A percentile compares a stretch with the other conserved stretches of the same genome.
Evolutionary conservation across 2,888 invertebrate genomes (phyloP).

Genomic region (Sphecodes monilicornis): DNA sequence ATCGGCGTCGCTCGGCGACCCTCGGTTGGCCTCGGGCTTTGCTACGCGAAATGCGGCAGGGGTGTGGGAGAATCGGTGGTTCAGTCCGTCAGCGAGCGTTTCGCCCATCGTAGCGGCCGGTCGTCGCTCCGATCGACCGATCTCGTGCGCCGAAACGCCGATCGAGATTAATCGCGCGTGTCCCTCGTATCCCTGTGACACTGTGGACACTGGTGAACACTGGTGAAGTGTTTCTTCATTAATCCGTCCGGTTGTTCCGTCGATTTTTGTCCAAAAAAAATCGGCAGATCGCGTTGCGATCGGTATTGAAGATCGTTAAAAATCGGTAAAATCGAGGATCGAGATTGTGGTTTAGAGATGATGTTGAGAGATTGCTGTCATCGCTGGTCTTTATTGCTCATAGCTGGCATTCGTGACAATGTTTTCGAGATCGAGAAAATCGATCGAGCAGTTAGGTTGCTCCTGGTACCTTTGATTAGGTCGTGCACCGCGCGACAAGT

Average conservation of each 20-base stretch:
- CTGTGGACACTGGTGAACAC: background rate
- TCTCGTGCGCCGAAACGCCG: constrained; percentile 23
- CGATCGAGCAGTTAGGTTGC: background rate
- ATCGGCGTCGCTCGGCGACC: constrained; percentile 68
- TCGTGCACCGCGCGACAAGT: background rate
- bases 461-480: background rate
- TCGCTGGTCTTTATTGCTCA: background rate
- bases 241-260: background rate
- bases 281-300: background rate
- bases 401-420: background rate
- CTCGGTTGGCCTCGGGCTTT: constrained; percentile 72
- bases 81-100: constrained; percentile 76
- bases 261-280: background rate
- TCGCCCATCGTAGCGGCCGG: constrained; percentile 50
- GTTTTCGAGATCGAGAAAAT: background rate
- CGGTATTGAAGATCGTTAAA: background rate
- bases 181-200: background rate
- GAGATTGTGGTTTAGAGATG: background rate
- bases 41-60: constrained; percentile 67
- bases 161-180: constrained; percentile 32
- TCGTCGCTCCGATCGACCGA: constrained; percentile 33
- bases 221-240: background rate
- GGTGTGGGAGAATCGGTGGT: constrained; percentile 71
- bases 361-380: background rate
- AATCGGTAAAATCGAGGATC: background rate